phyloP scores from a whole-genome alignment of 2,113 vertebrate species.

The Notothenia rossii region DNA sequence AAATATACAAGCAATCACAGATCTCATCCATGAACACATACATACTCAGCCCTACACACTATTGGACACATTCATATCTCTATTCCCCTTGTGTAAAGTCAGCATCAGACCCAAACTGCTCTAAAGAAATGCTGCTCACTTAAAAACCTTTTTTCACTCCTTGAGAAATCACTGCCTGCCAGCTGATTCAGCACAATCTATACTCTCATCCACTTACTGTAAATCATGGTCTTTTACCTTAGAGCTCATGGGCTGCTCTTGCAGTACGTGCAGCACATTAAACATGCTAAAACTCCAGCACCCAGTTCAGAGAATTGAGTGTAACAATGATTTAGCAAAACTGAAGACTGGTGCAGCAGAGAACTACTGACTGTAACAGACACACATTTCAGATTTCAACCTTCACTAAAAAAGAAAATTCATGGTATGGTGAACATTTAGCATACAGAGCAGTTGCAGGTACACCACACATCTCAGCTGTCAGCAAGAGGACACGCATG shows the following conservation, averaged over 20 bases:
- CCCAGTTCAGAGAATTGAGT: conserved; percentile 15
- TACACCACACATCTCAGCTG: background rate
- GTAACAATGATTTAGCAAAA: conserved; percentile 52
- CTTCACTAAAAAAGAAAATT: background rate
- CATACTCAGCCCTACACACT: background rate
- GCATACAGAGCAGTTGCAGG: conserved; percentile 9
- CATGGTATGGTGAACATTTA: background rate
- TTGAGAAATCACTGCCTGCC: conserved; percentile 21
- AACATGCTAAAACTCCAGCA: conserved; percentile 50
- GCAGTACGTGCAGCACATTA: conserved; percentile 10
- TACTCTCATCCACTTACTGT: conserved; percentile 33
- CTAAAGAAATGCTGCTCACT: background rate
- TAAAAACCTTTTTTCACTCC: background rate
- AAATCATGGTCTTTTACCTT: conserved; percentile 40
- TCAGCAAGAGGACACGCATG: conserved; percentile 37
- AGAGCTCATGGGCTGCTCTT: conserved; percentile 15
- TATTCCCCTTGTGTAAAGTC: background rate
- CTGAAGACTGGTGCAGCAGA: conserved; percentile 22
- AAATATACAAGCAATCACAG: conserved; percentile 30
- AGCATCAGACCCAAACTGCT: conserved; percentile 2
- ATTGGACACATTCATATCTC: background rate
- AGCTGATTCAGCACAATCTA: conserved; percentile 47
- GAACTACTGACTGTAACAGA: conserved; percentile 38
- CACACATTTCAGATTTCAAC: background rate
- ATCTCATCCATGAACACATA: conserved; percentile 22